phyloP scores from a whole-genome alignment of 2,888 invertebrate genomes.

The Ormyrus labotus region DNA sequence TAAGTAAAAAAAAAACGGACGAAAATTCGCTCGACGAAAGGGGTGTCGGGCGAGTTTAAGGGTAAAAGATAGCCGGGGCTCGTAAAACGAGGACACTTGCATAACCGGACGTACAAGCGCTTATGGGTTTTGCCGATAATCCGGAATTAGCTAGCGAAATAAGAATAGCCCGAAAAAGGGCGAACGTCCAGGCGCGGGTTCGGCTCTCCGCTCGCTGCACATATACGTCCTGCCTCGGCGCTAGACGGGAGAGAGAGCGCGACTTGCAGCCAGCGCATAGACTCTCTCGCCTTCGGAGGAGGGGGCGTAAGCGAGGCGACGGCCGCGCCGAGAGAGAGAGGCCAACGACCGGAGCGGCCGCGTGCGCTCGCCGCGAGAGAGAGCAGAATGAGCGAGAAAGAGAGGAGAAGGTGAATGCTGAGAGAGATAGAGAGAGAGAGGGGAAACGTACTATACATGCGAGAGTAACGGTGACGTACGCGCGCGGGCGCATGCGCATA shows the following conservation, averaged over 20 bases:
- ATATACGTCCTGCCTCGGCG: not conserved
- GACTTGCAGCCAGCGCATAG: not conserved
- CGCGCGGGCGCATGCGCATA: constrained; percentile 65
- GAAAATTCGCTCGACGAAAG: no score
- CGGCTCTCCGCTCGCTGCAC: not conserved
- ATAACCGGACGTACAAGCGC: not conserved
- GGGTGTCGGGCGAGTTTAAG: no score
- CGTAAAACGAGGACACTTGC: not conserved
- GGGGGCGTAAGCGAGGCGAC: constrained; percentile 31
- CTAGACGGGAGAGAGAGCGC: constrained; percentile 4
- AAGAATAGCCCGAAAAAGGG: not conserved
- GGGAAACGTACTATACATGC: constrained; percentile 60
- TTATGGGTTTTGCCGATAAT: no score
- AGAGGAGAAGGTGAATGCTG: constrained; percentile 60
- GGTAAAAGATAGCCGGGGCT: no score
- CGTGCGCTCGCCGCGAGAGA: constrained; percentile 61
- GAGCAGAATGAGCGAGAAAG: constrained; percentile 44
- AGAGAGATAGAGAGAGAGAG: constrained; percentile 55
- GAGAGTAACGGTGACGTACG: constrained; percentile 75
- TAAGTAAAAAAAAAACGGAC: no score
- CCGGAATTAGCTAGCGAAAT: no score
- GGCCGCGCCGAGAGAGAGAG: constrained; percentile 58
- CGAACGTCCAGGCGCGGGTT: not conserved
- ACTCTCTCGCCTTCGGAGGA: not conserved
- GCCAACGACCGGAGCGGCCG: constrained; percentile 74